Percentiles rank a stretch among this genome's conserved stretches.
Evolutionary conservation across 2,888 invertebrate genomes (phyloP).

Genomic region (Dinocampus coccinellae): DNA sequence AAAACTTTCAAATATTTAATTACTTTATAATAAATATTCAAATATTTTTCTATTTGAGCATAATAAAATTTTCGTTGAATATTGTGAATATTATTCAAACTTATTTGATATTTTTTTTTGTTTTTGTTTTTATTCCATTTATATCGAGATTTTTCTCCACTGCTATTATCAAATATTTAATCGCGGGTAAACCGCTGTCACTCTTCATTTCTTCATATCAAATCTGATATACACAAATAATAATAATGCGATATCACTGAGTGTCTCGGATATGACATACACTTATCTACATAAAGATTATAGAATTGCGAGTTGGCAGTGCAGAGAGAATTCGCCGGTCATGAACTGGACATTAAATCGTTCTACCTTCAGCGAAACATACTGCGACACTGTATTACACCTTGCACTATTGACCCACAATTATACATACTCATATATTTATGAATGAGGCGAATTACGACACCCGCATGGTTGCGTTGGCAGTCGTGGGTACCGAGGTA

Average conservation of each 20-base stretch:
- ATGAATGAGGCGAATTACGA: constrained; percentile 12
- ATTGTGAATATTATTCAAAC: no score
- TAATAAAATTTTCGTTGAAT: no score
- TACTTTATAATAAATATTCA: no score
- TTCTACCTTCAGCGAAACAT: constrained; percentile 14
- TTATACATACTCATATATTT: constrained; percentile 6
- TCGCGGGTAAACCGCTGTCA: no score
- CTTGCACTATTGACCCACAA: constrained; percentile 28
- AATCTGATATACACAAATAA: background rate
- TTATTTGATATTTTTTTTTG: no score
- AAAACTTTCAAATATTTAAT: no score
- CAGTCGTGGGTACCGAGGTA: constrained; percentile 14
- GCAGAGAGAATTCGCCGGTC: constrained; percentile 22
- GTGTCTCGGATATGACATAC: background rate
- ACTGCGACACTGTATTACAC: constrained; percentile 22
- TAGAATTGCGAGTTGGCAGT: background rate
- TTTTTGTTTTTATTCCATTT: no score
- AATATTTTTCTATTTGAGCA: no score
- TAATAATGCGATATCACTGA: background rate
- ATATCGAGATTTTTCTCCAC: no score
- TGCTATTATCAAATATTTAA: no score
- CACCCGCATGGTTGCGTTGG: background rate
- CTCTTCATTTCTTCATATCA: no score
- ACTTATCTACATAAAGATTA: background rate
- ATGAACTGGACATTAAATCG: constrained; percentile 21